Evolutionary conservation across 2,797 vertebrate genomes (phyloP), one percentile per base, ranked within the genome.

Genomic region (Taenioides sp.): DNA sequence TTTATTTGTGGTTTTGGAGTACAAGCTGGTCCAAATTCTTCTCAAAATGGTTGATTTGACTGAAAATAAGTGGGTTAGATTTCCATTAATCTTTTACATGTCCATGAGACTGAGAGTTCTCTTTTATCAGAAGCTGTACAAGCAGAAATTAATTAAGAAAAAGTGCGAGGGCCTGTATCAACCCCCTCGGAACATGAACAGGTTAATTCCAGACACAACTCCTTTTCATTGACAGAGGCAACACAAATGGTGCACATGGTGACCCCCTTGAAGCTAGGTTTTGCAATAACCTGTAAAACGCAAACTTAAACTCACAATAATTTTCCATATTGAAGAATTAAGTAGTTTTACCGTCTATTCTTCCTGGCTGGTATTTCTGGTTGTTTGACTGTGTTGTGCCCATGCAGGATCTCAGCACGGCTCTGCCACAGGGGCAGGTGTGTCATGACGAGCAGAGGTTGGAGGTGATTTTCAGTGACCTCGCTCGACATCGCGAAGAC

Each of bases 381-480:
- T 84, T 71, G 7, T 12, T 22, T 14, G 27, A 57, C n/a, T 22
- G 2, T 66, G 69, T 70, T 57, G 0, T 60, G 40, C 70, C 55
- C 65, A 50, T 77, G 60, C 75, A 99, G 98, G 96, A 96, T 72
- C 71, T 94, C 74, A 93, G 95, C 22, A 80, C 86, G 0, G 94
- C 94, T 4, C 90, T 99, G 87, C 98, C 98, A 0, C 96, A 92
- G 1, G 98, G 98, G 52, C 98, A 98, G 88, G 93, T 98, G 84
- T 99, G 97, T 87, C 96, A 98, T 0, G 98, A 99, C 0, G 96
- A 99, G 80, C 95, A 98, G 92, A 93, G 98, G 18, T 91, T 99
- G 86, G 96, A 98, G 84, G 97, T 99, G 81, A 99, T 99, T 89
- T 98, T 99, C 0, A 83, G 93, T 0, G 98, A 99, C 87, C 92